Evolutionary conservation across 2,888 invertebrate species (phyloP).

Genomic region (Ennomos fuscantarius): DNA sequence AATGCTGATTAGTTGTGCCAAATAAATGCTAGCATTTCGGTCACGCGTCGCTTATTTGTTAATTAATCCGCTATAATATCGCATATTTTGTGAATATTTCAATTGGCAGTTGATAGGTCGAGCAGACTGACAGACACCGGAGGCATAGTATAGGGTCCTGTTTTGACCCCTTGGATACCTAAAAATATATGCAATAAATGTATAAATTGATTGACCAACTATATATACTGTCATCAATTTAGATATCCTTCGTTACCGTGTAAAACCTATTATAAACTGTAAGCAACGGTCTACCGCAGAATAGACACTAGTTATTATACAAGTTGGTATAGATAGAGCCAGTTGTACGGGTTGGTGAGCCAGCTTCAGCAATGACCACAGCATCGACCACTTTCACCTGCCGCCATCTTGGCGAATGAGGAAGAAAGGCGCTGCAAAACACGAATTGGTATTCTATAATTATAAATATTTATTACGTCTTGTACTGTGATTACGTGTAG

Average conservation of each 20-base stretch:
- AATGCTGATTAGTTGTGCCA: too few species aligned
- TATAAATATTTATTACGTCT: constrained; percentile 4
- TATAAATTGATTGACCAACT: neutral
- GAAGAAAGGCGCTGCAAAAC: constrained; percentile 5
- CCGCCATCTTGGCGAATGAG: constrained; percentile 69
- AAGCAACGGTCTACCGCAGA: neutral
- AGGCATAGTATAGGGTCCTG: too few species aligned
- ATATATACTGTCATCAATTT: too few species aligned
- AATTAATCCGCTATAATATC: too few species aligned
- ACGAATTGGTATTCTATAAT: constrained; percentile 1
- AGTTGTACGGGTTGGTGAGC: constrained; percentile 56
- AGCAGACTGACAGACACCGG: too few species aligned
- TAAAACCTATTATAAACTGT: constrained; percentile 41
- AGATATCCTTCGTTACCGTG: constrained; percentile 22
- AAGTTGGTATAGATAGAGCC: constrained; percentile 12
- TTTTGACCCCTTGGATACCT: too few species aligned
- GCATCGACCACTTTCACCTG: constrained; percentile 76
- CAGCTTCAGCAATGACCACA: constrained; percentile 55
- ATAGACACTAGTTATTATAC: neutral
- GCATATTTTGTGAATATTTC: too few species aligned
- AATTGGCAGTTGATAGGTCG: too few species aligned
- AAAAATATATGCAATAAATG: too few species aligned
- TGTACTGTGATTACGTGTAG: neutral
- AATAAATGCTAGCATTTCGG: too few species aligned
- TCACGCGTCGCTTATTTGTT: too few species aligned